Conservation (phyloP, 2,888 invertebrate genomes). For the Laspeyria flexula region DNA sequence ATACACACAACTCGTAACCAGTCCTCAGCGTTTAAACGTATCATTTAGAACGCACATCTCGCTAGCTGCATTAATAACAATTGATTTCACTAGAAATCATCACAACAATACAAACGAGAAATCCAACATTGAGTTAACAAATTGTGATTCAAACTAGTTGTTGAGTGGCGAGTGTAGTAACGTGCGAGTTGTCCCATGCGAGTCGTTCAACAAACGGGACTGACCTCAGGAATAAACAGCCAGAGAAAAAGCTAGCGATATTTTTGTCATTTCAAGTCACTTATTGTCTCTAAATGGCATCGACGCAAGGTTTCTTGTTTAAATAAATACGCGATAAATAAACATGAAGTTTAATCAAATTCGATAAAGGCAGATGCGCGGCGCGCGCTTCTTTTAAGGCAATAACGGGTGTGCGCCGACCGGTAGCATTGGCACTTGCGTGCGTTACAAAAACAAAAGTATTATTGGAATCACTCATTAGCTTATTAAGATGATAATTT, state of each 20-base stretch:
- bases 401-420: slow-evolving; percentile 69
- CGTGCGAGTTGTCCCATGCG: slow-evolving; percentile 23
- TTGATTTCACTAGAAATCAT: slow-evolving; percentile 21
- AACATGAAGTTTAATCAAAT: slow-evolving; percentile 85
- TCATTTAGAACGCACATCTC: slow-evolving; percentile 14
- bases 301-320: slow-evolving; percentile 57
- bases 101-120: slow-evolving; percentile 18
- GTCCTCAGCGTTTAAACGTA: slow-evolving; percentile 17
- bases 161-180: slow-evolving; percentile 6
- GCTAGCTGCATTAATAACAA: slow-evolving; percentile 13
- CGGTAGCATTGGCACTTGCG: slow-evolving; percentile 69
- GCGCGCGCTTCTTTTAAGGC: slow-evolving; percentile 69
- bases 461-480: slow-evolving; percentile 82
- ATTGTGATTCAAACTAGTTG: slow-evolving; percentile 33
- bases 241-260: slow-evolving; percentile 33
- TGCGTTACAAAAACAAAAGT: slow-evolving; percentile 72
- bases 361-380: slow-evolving; percentile 82
- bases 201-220: slow-evolving; percentile 27
- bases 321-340: slow-evolving; percentile 78
- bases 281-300: slow-evolving; percentile 55
- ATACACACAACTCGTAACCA: slow-evolving; percentile 28
- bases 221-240: slow-evolving; percentile 34
- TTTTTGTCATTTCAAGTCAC: slow-evolving; percentile 36
- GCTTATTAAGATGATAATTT: slow-evolving; percentile 85
- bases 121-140: slow-evolving; percentile 17